phyloP scores from a whole-genome alignment of 2,888 invertebrate genomes.

The Gastracanthus pulcherrimus region DNA sequence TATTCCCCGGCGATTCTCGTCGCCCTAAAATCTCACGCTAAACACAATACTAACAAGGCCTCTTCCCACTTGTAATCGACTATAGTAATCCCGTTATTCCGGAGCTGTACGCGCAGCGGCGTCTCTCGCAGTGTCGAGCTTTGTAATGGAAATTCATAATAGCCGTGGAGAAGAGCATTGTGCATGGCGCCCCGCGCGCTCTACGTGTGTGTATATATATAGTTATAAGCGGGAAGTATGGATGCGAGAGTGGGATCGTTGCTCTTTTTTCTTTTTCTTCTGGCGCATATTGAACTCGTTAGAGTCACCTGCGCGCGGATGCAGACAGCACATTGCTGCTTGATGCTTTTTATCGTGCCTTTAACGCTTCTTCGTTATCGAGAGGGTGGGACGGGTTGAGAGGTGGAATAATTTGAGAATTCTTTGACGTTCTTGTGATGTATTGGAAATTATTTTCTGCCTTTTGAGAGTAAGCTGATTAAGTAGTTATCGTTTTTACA shows the following conservation, averaged over 20 bases:
- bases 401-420: not conserved
- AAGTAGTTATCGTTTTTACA: too few relatives aligned
- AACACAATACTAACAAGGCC: conserved; percentile 42
- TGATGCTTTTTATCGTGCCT: not conserved
- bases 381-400: not conserved
- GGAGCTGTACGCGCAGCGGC: not conserved
- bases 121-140: conserved; percentile 44
- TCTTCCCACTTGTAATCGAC: conserved; percentile 55
- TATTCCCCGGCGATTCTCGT: conserved; percentile 16
- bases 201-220: too few relatives aligned
- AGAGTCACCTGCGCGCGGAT: conserved; percentile 2
- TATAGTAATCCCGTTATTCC: conserved; percentile 58
- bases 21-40: conserved; percentile 42
- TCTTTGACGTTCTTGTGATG: too few relatives aligned
- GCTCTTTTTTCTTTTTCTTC: too few relatives aligned
- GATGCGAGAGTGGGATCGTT: not conserved
- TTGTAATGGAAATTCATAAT: conserved; percentile 59
- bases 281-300: not conserved
- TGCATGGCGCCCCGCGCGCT: not conserved
- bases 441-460: too few relatives aligned
- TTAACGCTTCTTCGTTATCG: not conserved
- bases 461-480: too few relatives aligned
- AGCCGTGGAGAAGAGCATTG: conserved; percentile 1
- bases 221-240: not conserved
- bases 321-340: not conserved